Evolutionary conservation across 2,113 vertebrate species (phyloP), one percentile per base, ranked within the genome.

Genomic region (Aegypius monachus): DNA sequence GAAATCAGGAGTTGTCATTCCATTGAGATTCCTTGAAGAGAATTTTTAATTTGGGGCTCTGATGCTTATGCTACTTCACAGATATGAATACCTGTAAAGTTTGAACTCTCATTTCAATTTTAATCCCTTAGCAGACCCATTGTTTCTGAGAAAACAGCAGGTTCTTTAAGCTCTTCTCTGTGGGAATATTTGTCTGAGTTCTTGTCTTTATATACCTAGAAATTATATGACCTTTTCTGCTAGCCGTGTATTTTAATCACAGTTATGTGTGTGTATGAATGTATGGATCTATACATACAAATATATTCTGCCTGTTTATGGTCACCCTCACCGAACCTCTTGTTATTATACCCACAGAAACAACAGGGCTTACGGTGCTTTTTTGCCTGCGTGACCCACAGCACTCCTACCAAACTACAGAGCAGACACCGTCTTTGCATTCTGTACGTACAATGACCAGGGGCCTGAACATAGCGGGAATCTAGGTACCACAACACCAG

Each of bases 321-420:
- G n/a, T n/a, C 16, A 55, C 8, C 19, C 6, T 52, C 42, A 34
- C 20, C 26, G 26, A 55, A 40, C 3, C 8, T 74, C 26, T 59
- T 84, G 40, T 40, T 92, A 36, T 13, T 20, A 56, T 4, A 48
- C 4, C 3, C 13, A 16, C 6, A 1, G 32, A 22, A 61, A 58
- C 19, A 83, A 43, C 6, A 40, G 13, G 17, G 7, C 6, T 31
- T 52, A 48, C 0, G 0, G 2, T 77, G 21, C 1, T 31, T 74
- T 74, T 85, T 78, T 59, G 19, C 6, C 31, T 43, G 15, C 4
- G 15, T 63, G 31, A 55, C 34, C 52, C 88, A 32, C 14, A 45
- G 43, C 19, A 8, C 8, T 77, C 36, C 43, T 19, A 52, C 13
- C 36, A 43, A 67, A 42, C 55, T 10, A 34, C n/a, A n/a, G 9